Evolutionary conservation across 2,797 vertebrate genomes (phyloP).

Genomic region (Sibirionetta formosa): DNA sequence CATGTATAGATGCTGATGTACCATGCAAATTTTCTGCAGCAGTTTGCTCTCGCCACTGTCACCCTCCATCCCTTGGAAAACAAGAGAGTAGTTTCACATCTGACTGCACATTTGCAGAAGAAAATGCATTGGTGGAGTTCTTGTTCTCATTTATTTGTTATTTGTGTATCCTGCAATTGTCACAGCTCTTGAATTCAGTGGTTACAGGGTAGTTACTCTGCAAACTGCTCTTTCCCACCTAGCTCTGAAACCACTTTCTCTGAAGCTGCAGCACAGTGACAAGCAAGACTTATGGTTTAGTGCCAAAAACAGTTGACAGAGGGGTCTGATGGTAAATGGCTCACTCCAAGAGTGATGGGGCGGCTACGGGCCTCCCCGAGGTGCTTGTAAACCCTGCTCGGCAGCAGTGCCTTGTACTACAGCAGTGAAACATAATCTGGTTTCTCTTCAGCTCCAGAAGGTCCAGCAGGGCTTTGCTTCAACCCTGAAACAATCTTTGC

Average conservation of each 20-base stretch:
- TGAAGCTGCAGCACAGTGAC: neutral
- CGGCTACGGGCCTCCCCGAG: neutral
- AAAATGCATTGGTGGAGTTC: neutral
- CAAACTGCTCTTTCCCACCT: neutral
- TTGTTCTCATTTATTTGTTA: neutral
- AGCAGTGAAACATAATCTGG: neutral
- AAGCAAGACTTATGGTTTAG: neutral
- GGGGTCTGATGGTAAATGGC: neutral
- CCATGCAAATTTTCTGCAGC: neutral
- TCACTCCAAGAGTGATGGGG: neutral
- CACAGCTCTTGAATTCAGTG: neutral
- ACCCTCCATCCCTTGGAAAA: neutral
- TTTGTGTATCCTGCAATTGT: neutral
- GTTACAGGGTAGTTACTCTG: neutral
- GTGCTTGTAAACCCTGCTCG: neutral
- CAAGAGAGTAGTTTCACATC: slow-evolving; percentile 5
- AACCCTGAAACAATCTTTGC: neutral
- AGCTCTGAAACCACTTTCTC: neutral
- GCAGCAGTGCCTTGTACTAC: neutral
- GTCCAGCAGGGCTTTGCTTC: neutral
- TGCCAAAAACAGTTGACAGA: neutral
- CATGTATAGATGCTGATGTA: neutral
- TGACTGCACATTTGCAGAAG: neutral
- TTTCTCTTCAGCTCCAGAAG: neutral
- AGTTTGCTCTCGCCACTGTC: neutral